Evolutionary conservation across 2,113 vertebrate species (phyloP).

Genomic region (Ploceus nigricollis): DNA sequence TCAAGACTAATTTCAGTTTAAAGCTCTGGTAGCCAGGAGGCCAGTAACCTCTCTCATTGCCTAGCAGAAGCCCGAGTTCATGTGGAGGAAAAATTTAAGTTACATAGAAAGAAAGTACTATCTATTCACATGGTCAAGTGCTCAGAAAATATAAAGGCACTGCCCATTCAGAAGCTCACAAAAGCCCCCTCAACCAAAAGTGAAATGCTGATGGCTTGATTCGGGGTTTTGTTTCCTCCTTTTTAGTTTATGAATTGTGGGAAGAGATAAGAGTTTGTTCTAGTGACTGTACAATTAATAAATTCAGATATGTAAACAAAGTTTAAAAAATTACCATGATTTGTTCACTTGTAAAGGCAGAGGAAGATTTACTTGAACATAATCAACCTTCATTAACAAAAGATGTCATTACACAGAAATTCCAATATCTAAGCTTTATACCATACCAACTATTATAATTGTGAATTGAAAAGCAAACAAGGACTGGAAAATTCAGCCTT

Average conservation of each 20-base stretch:
- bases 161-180: background rate
- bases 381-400: background rate
- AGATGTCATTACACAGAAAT: background rate
- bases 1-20: background rate
- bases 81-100: background rate
- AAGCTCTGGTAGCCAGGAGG: background rate
- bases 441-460: background rate
- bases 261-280: background rate
- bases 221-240: background rate
- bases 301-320: background rate
- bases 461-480: background rate
- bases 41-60: background rate
- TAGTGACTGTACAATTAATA: background rate
- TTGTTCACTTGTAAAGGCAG: background rate
- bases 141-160: fast-evolving
- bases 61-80: background rate
- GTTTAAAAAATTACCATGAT: background rate
- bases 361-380: background rate
- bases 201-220: background rate
- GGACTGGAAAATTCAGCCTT: background rate
- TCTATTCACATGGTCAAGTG: background rate
- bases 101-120: background rate
- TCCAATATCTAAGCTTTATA: background rate
- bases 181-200: background rate
- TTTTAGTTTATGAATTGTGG: background rate